A percentile compares a stretch with the other conserved stretches of the same genome.
These are phyloP conservation scores for Drosophila rellima DNA, from an alignment of 2,888 invertebrate genomes.

Conservation along the genomic window DNA sequence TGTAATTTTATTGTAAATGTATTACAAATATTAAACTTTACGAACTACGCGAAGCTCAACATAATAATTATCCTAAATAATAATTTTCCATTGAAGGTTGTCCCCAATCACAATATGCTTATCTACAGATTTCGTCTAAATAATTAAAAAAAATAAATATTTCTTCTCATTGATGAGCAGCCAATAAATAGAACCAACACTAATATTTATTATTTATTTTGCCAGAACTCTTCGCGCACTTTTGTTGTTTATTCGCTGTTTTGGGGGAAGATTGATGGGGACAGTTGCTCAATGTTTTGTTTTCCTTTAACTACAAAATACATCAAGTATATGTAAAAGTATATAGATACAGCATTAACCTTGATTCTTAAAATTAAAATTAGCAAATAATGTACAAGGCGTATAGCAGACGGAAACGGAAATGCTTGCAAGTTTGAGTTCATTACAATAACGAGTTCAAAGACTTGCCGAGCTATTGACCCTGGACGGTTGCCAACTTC, in stretches of 20 bases:
- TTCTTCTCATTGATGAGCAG: conserved; percentile 2
- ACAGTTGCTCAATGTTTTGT: conserved; percentile 76
- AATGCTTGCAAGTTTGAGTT: conserved; percentile 53
- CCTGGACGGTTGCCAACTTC: conserved; percentile 58
- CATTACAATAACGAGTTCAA: conserved; percentile 58
- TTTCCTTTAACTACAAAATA: conserved; percentile 28
- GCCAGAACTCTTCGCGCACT: conserved; percentile 11
- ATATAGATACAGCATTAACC: conserved; percentile 56
- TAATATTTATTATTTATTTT: conserved; percentile 48
- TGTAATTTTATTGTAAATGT: background rate
- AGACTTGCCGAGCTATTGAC: conserved; percentile 51
- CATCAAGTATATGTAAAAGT: conserved; percentile 5
- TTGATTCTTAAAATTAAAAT: conserved; percentile 74
- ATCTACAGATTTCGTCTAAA: background rate
- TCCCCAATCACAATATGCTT: background rate
- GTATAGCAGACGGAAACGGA: conserved; percentile 61
- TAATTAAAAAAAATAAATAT: conserved; percentile 35
- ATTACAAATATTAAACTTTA: background rate
- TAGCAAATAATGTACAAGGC: conserved; percentile 63
- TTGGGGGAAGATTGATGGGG: conserved; percentile 67
- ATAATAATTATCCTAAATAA: background rate
- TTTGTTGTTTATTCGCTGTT: conserved; percentile 37
- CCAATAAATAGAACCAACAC: conserved; percentile 16
- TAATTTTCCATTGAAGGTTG: background rate
- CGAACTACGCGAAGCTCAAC: background rate